These are phyloP conservation scores for Emys orbicularis DNA, from an alignment of 2,797 vertebrate genomes.

Conservation along the genomic window DNA sequence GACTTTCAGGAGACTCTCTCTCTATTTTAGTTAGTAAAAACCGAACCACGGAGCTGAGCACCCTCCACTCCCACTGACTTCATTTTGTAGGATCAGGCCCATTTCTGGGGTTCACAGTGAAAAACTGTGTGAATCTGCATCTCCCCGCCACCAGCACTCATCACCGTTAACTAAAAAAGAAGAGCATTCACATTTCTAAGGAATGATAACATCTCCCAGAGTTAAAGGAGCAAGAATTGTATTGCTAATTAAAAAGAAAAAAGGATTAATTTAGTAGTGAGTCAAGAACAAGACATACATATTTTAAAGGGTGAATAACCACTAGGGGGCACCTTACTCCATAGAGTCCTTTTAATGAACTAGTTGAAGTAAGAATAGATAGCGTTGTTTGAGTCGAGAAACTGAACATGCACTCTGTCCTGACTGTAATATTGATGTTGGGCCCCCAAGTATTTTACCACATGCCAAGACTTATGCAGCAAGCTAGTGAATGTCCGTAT, in stretches of 20 bases:
- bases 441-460: background rate
- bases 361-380: background rate
- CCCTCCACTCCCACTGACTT: background rate
- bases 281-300: fast-evolving
- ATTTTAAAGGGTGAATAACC: conserved; percentile 2
- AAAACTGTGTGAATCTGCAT: background rate
- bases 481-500: fast-evolving
- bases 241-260: background rate
- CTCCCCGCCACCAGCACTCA: background rate
- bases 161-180: background rate
- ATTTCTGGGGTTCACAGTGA: background rate
- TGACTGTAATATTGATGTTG: background rate
- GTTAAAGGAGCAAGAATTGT: background rate
- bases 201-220: background rate
- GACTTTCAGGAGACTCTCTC: background rate
- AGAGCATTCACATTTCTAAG: background rate
- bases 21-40: background rate
- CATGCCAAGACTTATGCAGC: background rate
- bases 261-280: fast-evolving
- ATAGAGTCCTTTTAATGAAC: background rate
- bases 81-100: background rate
- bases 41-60: background rate
- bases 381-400: background rate
- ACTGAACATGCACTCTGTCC: background rate
- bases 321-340: conserved; percentile 49